Conservation (phyloP, 2,888 invertebrate genomes). For the Andrena minutula region DNA sequence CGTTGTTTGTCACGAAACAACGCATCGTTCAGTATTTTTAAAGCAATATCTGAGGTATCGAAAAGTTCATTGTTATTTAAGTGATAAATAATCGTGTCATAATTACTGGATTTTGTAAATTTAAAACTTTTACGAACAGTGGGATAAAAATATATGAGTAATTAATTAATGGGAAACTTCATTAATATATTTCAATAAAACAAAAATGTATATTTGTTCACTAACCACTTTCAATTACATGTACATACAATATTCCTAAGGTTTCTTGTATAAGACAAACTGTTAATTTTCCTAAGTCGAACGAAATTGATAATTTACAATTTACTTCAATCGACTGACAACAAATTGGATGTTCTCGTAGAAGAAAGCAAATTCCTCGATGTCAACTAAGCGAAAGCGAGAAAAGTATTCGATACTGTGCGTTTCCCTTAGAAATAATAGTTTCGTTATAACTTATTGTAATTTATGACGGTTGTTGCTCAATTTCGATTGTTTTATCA, state of each 20-base stretch:
- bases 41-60: slow-evolving; percentile 19
- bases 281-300: not conserved
- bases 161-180: slow-evolving; percentile 2
- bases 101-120: not conserved
- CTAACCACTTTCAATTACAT: not conserved
- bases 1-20: not conserved
- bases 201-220: not conserved
- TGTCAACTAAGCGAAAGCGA: not conserved
- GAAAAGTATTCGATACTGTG: not conserved
- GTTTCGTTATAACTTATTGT: not conserved
- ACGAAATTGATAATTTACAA: not conserved
- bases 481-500: slow-evolving; percentile 12
- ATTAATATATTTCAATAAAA: not conserved
- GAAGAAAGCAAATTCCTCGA: not conserved
- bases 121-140: slow-evolving; percentile 2
- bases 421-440: slow-evolving; percentile 1
- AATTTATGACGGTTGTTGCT: not conserved
- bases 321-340: not conserved
- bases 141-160: not conserved
- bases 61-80: not conserved
- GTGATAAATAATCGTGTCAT: not conserved
- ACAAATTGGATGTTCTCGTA: not conserved
- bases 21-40: slow-evolving; percentile 37
- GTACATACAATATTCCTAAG: not conserved
- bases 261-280: slow-evolving; percentile 1